phyloP scores from a whole-genome alignment of 2,797 vertebrate species.

The Schizopygopsis malacanthus region DNA sequence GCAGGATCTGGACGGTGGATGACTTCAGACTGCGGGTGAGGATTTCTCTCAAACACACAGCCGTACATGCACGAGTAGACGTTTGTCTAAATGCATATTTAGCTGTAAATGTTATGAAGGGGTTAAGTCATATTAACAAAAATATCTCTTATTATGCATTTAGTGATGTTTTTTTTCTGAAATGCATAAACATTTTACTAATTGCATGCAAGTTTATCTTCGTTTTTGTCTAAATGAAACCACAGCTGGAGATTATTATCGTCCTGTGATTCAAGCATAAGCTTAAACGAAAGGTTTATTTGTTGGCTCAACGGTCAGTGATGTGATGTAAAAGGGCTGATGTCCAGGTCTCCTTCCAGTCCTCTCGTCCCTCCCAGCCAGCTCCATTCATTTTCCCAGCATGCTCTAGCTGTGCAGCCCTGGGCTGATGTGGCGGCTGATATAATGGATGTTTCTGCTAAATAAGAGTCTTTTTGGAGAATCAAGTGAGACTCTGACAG shows the following conservation, averaged over 20 bases:
- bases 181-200: neutral
- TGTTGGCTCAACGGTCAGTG: constrained; percentile 63
- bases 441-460: constrained; percentile 71
- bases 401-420: constrained; percentile 73
- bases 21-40: constrained; percentile 94
- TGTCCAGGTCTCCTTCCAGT: constrained; percentile 55
- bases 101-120: neutral
- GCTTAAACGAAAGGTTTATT: neutral
- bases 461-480: constrained; percentile 65
- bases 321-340: constrained; percentile 90
- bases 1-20: constrained; percentile 96
- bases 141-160: neutral
- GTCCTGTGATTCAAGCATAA: neutral
- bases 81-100: neutral
- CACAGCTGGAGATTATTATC: neutral
- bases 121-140: neutral
- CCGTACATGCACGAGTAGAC: neutral
- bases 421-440: constrained; percentile 77
- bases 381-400: constrained; percentile 64
- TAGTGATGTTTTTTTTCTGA: neutral
- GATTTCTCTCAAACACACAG: neutral
- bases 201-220: neutral
- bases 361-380: constrained; percentile 79
- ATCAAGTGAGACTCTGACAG: constrained; percentile 58
- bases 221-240: neutral